A percentile compares a stretch with the other conserved stretches of the same genome.
Evolutionary conservation across 2,888 invertebrate species (phyloP).

Genomic region (Drosophila robusta): DNA sequence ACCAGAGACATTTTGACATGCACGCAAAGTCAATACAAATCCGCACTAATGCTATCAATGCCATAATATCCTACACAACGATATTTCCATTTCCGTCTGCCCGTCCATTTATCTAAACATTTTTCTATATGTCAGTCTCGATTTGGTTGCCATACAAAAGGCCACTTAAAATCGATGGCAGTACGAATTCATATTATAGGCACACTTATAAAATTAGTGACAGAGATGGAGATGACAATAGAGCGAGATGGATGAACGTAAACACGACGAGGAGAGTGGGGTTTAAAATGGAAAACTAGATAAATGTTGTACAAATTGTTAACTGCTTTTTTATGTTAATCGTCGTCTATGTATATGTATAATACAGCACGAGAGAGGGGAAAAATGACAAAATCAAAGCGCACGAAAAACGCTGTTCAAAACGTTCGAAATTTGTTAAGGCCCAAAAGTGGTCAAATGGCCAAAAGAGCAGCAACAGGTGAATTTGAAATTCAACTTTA

Average conservation of each 20-base stretch:
- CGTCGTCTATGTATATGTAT: slow-evolving; percentile 59
- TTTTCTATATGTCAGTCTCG: slow-evolving; percentile 40
- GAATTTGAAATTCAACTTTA: slow-evolving; percentile 40
- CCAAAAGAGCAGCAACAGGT: slow-evolving; percentile 37
- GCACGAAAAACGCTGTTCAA: slow-evolving; percentile 40
- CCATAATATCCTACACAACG: slow-evolving; percentile 46
- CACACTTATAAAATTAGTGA: slow-evolving; percentile 41
- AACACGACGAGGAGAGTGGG: slow-evolving; percentile 1
- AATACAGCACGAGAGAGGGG: slow-evolving; percentile 37
- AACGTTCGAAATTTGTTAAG: slow-evolving; percentile 36
- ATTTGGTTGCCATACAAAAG: slow-evolving; percentile 62
- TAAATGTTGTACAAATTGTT: slow-evolving; percentile 81
- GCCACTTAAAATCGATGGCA: slow-evolving; percentile 68
- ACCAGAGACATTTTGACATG: background rate
- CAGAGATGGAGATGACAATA: background rate
- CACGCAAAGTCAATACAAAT: background rate
- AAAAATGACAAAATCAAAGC: slow-evolving; percentile 72
- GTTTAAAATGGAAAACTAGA: slow-evolving; percentile 71
- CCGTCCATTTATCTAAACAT: slow-evolving; percentile 12
- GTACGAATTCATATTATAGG: slow-evolving; percentile 41
- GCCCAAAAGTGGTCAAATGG: slow-evolving; percentile 34
- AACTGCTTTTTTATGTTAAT: slow-evolving; percentile 80
- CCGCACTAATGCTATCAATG: slow-evolving; percentile 10
- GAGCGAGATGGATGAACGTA: background rate
- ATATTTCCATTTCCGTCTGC: slow-evolving; percentile 8